Percentiles rank a stretch among this genome's conserved stretches.
Evolutionary conservation across 2,113 vertebrate genomes (phyloP).

Genomic region (Cavia aperea): DNA sequence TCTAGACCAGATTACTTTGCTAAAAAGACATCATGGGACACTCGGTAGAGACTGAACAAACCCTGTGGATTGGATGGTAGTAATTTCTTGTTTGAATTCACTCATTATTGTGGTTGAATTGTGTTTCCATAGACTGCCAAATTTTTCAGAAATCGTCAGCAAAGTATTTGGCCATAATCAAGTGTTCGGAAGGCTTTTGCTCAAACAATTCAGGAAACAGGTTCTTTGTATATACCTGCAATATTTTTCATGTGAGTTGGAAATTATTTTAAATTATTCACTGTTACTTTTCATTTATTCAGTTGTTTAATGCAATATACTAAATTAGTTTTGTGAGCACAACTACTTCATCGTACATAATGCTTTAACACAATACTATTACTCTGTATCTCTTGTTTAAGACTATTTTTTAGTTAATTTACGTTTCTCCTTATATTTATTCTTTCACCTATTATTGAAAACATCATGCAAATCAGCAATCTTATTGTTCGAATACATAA

Average conservation of each 20-base stretch:
- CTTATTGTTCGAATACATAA: neutral
- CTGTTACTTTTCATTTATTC: neutral
- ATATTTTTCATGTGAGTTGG: neutral
- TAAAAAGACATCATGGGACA: neutral
- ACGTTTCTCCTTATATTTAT: neutral
- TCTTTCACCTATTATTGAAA: neutral
- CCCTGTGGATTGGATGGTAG: neutral
- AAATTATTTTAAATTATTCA: slow-evolving; percentile 1
- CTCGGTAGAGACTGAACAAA: neutral
- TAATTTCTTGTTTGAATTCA: neutral
- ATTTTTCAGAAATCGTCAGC: neutral
- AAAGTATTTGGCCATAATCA: neutral
- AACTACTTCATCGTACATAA: neutral
- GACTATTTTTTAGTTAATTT: neutral
- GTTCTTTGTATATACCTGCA: neutral
- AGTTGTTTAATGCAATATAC: neutral
- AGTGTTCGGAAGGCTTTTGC: neutral
- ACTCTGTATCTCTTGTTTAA: neutral
- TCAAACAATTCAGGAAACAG: neutral
- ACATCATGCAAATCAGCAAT: neutral
- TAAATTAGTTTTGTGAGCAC: neutral
- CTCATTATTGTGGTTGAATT: neutral
- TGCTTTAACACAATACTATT: neutral
- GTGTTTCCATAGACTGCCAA: neutral
- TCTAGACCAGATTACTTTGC: neutral